Base-by-base conservation (phyloP, 2,113 vertebrate genomes). In the Labeo catla region DNA sequence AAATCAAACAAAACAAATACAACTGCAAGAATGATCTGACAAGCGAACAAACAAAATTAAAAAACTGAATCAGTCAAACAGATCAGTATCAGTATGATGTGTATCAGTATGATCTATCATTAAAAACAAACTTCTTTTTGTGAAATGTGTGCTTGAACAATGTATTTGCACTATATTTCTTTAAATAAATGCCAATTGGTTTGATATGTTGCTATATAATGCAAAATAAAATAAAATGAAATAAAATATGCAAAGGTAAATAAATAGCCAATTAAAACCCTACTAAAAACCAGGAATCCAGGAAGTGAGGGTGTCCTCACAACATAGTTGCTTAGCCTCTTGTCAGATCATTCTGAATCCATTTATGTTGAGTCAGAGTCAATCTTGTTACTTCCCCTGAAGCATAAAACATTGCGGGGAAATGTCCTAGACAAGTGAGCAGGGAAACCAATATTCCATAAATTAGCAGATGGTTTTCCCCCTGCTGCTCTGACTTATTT, bases 351-450 rank as follows among this genome's bases (percentile, higher is more conserved):
- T 54, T 77, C 50, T 77, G 76, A 13, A 34, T 77, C 13, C 4
- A 77, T 54, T 76, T 50, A 54, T 54, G 15, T 54, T 28, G 8
- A 77, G 49, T 76, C 74, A 19, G 49, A 77, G n/a, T 77, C 76
- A 54, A 11, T 77, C 50, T 54, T 36, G 28, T 77, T 34, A 10
- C 23, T 34, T 54, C 2, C 7, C 76, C 49, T 10, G 13, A 54
- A 77, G 54, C 76, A 77, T 49, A 19, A 81, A 49, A 16, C 4
- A 28, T 1, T 39, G 19, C 9, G 34, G 28, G 15, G 8, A 57
- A 79, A 59, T 39, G 39, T 49, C 12, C 59, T 15, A 66, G 79
- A 4, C 15, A 4, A 8, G 13, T 15, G 6, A 81, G 39, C 0
- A n/a, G 82, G 16, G 19, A 63, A 43, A 52, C 13, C 49, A 77